Evolutionary conservation across 2,113 vertebrate species (phyloP).

Genomic region (Morone saxatilis): DNA sequence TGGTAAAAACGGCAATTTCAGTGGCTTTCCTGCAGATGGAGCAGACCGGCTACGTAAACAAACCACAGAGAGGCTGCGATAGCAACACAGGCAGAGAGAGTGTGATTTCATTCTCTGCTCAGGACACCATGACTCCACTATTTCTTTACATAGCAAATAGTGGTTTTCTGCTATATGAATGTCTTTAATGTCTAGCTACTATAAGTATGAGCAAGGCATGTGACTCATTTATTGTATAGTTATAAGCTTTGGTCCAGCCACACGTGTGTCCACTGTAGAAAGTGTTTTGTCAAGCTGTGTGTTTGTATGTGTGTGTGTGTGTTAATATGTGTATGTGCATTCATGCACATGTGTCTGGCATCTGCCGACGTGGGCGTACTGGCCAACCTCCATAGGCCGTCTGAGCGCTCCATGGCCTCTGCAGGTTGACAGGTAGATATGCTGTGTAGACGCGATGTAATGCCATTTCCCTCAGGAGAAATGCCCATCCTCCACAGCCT

Average conservation of each 20-base stretch:
- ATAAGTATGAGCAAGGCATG: neutral
- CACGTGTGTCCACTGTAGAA: conserved; percentile 26
- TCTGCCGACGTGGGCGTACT: conserved; percentile 72
- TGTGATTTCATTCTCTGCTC: too few relatives aligned
- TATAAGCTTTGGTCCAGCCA: conserved; percentile 19
- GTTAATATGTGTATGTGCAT: conserved; percentile 39
- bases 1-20: too few relatives aligned
- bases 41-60: too few relatives aligned
- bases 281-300: conserved; percentile 28
- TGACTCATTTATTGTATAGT: conserved; percentile 34
- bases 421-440: conserved; percentile 81
- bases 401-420: conserved; percentile 63
- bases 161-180: neutral
- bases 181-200: neutral
- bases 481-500: conserved; percentile 49
- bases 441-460: conserved; percentile 61
- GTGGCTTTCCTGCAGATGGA: too few relatives aligned
- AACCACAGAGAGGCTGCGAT: too few relatives aligned
- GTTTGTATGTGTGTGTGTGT: conserved; percentile 7
- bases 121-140: too few relatives aligned
- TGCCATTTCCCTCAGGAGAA: conserved; percentile 65
- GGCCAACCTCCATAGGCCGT: conserved; percentile 74
- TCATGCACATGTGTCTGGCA: conserved; percentile 60
- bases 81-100: too few relatives aligned
- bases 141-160: too few relatives aligned